Conservation (phyloP, 2,113 vertebrate species). For the Lates calcarifer region DNA sequence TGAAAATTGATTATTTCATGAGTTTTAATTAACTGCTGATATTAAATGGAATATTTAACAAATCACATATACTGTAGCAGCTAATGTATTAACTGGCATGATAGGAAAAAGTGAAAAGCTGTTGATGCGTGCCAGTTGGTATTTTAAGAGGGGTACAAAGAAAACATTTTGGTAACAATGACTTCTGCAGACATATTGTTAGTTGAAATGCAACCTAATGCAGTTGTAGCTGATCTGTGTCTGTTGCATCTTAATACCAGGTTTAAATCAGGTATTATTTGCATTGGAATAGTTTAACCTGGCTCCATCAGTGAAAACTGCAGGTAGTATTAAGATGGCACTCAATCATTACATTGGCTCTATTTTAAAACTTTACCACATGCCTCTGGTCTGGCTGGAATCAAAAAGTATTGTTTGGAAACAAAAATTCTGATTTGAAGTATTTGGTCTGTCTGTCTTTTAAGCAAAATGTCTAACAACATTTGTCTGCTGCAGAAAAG, state of each 20-base stretch:
- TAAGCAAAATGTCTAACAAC: slow-evolving; percentile 29
- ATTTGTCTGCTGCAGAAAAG: slow-evolving; percentile 87
- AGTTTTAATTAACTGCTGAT: not conserved
- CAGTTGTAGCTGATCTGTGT: slow-evolving; percentile 25
- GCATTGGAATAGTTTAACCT: slow-evolving; percentile 20
- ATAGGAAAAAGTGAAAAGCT: not conserved
- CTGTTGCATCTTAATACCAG: slow-evolving; percentile 56
- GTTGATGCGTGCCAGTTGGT: not conserved
- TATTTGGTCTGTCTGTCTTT: slow-evolving; percentile 8
- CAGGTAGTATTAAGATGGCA: slow-evolving; percentile 20
- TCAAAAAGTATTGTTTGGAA: not conserved
- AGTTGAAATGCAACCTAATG: not conserved
- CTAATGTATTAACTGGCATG: not conserved
- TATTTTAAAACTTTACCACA: not conserved
- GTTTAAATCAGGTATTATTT: slow-evolving; percentile 50
- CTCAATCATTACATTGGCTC: not conserved
- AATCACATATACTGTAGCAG: not conserved
- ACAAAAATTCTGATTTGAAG: not conserved
- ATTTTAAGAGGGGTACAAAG: not conserved
- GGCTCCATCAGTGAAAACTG: slow-evolving; percentile 16
- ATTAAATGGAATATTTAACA: not conserved
- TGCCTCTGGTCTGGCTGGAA: slow-evolving; percentile 27
- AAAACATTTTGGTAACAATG: not conserved
- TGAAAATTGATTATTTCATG: not conserved
- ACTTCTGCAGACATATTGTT: not conserved